These are phyloP conservation scores for Paradoxurus hermaphroditus DNA, from an alignment of 2,113 vertebrate species.

Conservation along the genomic window DNA sequence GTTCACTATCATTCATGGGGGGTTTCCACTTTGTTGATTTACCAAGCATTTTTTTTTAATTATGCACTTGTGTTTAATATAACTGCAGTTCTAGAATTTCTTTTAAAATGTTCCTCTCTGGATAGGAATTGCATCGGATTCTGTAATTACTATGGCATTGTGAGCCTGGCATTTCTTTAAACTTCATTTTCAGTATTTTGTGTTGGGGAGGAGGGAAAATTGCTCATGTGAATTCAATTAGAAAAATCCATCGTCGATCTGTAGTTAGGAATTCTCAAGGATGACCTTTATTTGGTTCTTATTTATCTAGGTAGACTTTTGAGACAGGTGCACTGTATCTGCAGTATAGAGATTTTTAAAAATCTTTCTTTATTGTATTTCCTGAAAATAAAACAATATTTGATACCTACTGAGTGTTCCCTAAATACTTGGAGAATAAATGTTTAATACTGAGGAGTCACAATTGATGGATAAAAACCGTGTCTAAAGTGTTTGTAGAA, in stretches of 20 bases:
- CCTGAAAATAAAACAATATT: background rate
- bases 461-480: background rate
- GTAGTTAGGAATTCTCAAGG: background rate
- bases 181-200: background rate
- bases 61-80: background rate
- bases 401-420: background rate
- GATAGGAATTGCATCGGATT: background rate
- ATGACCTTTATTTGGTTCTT: background rate
- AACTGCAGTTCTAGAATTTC: background rate
- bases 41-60: background rate
- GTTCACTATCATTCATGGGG: background rate
- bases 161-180: background rate
- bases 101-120: background rate
- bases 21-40: background rate
- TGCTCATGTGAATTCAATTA: background rate
- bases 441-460: background rate
- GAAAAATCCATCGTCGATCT: background rate
- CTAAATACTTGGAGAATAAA: background rate
- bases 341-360: background rate
- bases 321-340: background rate
- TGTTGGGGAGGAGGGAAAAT: background rate
- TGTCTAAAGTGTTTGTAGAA: background rate
- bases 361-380: background rate
- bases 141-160: background rate
- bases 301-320: background rate